phyloP scores from a whole-genome alignment of 2,888 invertebrate genomes.

The Dioctria rufipes region DNA sequence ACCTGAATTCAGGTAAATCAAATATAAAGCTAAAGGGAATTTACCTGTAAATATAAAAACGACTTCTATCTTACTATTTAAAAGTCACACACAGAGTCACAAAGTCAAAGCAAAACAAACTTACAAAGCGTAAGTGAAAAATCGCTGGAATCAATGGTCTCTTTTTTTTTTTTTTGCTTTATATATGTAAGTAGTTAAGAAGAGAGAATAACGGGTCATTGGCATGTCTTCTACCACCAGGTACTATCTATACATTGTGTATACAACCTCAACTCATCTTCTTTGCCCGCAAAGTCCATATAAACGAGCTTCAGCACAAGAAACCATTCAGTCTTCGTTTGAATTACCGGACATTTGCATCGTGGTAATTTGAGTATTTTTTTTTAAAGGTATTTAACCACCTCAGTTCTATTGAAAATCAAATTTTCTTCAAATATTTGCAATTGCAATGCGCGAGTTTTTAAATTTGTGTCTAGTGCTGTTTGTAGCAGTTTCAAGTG shows the following conservation, averaged over 20 bases:
- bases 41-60: slow-evolving; percentile 4
- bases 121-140: slow-evolving; percentile 14
- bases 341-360: neutral
- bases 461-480: slow-evolving; percentile 26
- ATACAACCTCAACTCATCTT: slow-evolving; percentile 44
- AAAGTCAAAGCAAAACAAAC: slow-evolving; percentile 27
- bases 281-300: slow-evolving; percentile 47
- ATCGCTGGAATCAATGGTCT: neutral
- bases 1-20: slow-evolving; percentile 48
- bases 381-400: no score
- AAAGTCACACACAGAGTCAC: no score
- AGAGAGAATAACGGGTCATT: slow-evolving; percentile 57
- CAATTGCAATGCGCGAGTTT: slow-evolving; percentile 42
- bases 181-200: neutral
- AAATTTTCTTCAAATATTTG: neutral
- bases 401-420: neutral
- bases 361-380: neutral
- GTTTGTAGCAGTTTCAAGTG: slow-evolving; percentile 23
- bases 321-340: slow-evolving; percentile 45
- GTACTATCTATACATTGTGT: no score
- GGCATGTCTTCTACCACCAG: slow-evolving; percentile 51
- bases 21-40: slow-evolving; percentile 34
- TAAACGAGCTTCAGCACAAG: slow-evolving; percentile 52
- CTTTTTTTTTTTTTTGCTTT: neutral
- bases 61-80: neutral